A percentile compares a stretch with the other conserved stretches of the same genome.
Conservation (phyloP, 2,888 invertebrate genomes). For the Charanyca ferruginea region DNA sequence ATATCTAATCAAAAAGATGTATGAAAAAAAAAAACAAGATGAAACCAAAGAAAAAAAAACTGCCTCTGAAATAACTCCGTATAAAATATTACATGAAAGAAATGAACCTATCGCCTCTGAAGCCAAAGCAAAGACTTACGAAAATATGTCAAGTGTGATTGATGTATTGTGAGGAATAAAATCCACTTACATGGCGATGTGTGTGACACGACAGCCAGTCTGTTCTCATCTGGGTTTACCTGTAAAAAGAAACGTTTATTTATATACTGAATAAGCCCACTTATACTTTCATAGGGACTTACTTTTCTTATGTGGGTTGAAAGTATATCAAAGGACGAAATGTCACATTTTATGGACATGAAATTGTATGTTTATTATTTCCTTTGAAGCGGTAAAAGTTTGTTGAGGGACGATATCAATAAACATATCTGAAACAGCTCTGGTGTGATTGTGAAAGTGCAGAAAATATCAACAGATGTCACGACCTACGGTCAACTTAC, state of each 20-base stretch:
- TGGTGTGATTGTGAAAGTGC: conserved; percentile 27
- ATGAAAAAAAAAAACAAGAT: conserved; percentile 7
- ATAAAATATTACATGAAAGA: conserved; percentile 56
- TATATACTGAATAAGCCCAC: conserved; percentile 52
- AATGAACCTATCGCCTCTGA: conserved; percentile 62
- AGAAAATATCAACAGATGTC: conserved; percentile 38
- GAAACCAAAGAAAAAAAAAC: conserved; percentile 26
- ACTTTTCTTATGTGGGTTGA: conserved; percentile 29
- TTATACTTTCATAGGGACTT: conserved; percentile 46
- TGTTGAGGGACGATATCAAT: conserved; percentile 17
- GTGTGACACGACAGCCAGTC: conserved; percentile 84
- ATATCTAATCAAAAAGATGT: conserved; percentile 9
- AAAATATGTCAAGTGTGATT: conserved; percentile 75
- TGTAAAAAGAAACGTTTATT: conserved; percentile 70
- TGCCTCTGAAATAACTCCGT: conserved; percentile 12
- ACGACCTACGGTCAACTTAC: conserved; percentile 5
- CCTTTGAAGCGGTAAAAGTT: conserved; percentile 25
- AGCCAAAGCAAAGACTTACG: conserved; percentile 61
- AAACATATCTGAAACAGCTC: conserved; percentile 24
- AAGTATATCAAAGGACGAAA: conserved; percentile 48
- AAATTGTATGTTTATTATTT: conserved; percentile 48
- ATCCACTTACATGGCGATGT: conserved; percentile 86
- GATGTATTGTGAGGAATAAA: conserved; percentile 71
- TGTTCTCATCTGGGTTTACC: conserved; percentile 88
- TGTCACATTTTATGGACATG: conserved; percentile 37